Base-by-base conservation (phyloP, 2,888 invertebrate species). In the Archips xylosteana region DNA sequence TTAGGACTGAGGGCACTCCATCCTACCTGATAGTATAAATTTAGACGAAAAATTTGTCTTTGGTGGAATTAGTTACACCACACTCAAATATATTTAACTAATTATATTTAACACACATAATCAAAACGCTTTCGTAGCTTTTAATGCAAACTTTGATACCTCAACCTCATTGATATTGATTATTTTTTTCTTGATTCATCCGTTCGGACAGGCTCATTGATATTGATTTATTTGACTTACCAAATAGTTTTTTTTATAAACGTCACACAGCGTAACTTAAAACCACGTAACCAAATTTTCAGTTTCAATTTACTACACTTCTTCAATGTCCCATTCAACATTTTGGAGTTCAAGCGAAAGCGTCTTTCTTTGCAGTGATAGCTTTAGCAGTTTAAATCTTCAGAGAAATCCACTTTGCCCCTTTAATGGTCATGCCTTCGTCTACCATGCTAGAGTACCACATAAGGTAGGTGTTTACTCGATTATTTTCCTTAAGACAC, bases 381-480 rank as follows among this genome's bases (percentile, higher is more conserved):
- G 75, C 32, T 74, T 70, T 32, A 71, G 71, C 8, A 68, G 64
- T 59, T 70, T 68, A 9, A 74, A 59, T 12, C 68, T 76, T 1
- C 75, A 75, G 15, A 71, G 74, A 6, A 74, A 70, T 4, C 85
- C 85, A 0, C 83, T 85, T 70, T 85, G 80, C 67, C 74, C 85
- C 2, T 78, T 82, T 1, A 78, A 87, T 79, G 83, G 82, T 0
- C 85, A 88, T 0, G 92, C 92, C 2, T 78, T 91, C 0, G 76
- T 92, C 49, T 92, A 92, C 77, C 91, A 88, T 51, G 83, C 91
- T 6, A 81, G 87, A 82, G 74, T 89, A 23, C 9, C 54, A 8
- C 75, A 92, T 93, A 83, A 80, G 88, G 86, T 61, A 32, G 42
- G n/a, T 47, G 54, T 23, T 23, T 2, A 23, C 13, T 49, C 5